Percentiles rank a stretch among this genome's conserved stretches.
Evolutionary conservation across 2,888 invertebrate species (phyloP).

Genomic region (Scelioninae gen. 2): DNA sequence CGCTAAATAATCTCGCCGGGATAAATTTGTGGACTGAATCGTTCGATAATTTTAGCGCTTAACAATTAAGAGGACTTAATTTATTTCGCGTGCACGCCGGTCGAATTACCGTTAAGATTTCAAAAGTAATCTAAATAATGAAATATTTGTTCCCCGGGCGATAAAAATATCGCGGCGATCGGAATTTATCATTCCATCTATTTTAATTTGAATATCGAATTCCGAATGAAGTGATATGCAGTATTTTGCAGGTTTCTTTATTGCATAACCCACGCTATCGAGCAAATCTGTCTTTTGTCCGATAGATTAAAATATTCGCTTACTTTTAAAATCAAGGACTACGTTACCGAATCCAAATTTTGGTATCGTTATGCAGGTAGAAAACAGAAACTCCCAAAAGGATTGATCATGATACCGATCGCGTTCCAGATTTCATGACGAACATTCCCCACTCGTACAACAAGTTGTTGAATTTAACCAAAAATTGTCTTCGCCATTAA

Average conservation of each 20-base stretch:
- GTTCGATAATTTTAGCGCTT: background rate
- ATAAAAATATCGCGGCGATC: conserved; percentile 39
- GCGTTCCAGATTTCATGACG: conserved; percentile 4
- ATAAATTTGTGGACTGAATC: conserved; percentile 15
- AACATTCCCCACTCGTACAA: no score
- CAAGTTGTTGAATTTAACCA: no score
- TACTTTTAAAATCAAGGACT: conserved; percentile 31
- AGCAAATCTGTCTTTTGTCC: conserved; percentile 45
- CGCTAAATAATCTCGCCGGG: background rate
- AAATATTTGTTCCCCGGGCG: conserved; percentile 36
- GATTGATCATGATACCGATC: conserved; percentile 6
- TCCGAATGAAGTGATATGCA: conserved; percentile 46
- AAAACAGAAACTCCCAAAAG: conserved; percentile 2
- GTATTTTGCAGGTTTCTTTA: conserved; percentile 40
- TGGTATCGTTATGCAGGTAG: conserved; percentile 1
- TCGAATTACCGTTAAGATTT: conserved; percentile 14
- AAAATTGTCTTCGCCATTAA: no score
- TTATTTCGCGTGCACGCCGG: conserved; percentile 20
- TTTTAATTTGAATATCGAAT: conserved; percentile 38
- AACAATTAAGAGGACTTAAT: conserved; percentile 12
- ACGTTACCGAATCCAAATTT: conserved; percentile 11
- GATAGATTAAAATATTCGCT: conserved; percentile 29
- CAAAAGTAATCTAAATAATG: conserved; percentile 46
- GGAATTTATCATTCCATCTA: conserved; percentile 39
- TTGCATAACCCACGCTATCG: conserved; percentile 40